Evolutionary conservation across 2,888 invertebrate genomes (phyloP), one percentile per base, ranked within the genome.

Genomic region (Micoletzkya japonica): DNA sequence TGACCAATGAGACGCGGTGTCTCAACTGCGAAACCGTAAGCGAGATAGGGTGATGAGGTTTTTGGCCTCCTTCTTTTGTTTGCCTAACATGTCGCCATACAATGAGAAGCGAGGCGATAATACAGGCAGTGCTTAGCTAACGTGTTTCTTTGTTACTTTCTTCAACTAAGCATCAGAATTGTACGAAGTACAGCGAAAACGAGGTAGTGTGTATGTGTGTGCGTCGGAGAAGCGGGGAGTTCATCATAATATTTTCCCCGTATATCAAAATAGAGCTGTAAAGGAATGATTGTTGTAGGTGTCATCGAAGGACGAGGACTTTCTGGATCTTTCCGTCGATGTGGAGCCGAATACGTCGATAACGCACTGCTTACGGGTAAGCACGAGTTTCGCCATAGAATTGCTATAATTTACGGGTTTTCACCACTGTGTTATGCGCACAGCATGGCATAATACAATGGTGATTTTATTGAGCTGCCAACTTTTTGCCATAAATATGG

Each of bases 271-370:
- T n/a, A n/a, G n/a, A n/a, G n/a, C n/a, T n/a, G n/a, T n/a, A n/a
- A n/a, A n/a, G n/a, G n/a, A n/a, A 14, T 37, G n/a, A 28, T 24
- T 34, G 30, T 44, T 39, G 24, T 77, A 90, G 90, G 89, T 90
- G 58, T 95, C 96, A 89, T 95, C 94, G 88, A 98, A 97, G 88
- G 97, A 98, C 88, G 98, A 98, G 87, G 95, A 98, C 87, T 99
- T 98, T 88, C 92, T 98, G 85, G 98, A 98, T 81, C 88, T 99
- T 79, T 96, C 96, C 88, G 97, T 99, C 76, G 98, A 99, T 86
- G 95, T 98, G 57, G 97, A 98, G 87, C 97, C 97, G 87, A 98
- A 98, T 87, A 97, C 97, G 17, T 96, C 96, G 83, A 97, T 98
- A 80, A 97, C 96, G 1, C 95, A 97, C 88, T 98, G 97, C 88